These are phyloP conservation scores for Crambe crambe DNA, from an alignment of 37 sponge, comb jelly and placozoan genomes.

Conservation along the genomic window DNA sequence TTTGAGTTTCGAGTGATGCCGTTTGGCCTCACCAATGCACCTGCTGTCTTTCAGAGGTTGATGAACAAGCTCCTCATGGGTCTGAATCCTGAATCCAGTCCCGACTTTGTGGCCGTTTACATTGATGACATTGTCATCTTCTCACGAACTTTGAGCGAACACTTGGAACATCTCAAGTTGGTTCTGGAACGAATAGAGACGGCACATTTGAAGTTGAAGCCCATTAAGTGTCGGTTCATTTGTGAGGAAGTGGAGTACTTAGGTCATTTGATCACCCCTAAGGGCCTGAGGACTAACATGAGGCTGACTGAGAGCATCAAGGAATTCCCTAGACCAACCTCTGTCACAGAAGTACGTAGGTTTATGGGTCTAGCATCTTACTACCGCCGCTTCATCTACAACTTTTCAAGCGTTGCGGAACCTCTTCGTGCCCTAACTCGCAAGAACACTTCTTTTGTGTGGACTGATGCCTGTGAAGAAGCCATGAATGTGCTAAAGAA, in stretches of 20 bases:
- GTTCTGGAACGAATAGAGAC: conserved; percentile 5
- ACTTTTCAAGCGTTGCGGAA: conserved; percentile 16
- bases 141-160: no score
- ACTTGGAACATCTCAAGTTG: no score
- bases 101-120: no score
- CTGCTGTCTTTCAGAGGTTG: no score
- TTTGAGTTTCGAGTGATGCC: no score
- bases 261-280: conserved; percentile 45
- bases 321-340: conserved; percentile 12
- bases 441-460: conserved; percentile 12
- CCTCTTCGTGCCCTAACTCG: conserved; percentile 26
- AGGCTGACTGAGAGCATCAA: conserved; percentile 7
- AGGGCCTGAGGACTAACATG: background rate
- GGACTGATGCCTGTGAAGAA: conserved; percentile 3
- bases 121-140: no score
- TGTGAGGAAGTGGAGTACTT: conserved; percentile 50
- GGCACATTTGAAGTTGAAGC: conserved; percentile 32
- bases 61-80: no score
- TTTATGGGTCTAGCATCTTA: conserved; percentile 46
- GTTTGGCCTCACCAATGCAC: no score
- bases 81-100: no score
- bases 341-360: conserved; percentile 11
- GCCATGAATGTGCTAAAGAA: no score
- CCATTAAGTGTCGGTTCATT: conserved; percentile 32
- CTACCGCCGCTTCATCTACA: conserved; percentile 16